A percentile compares a stretch with the other conserved stretches of the same genome.
Evolutionary conservation across 2,888 invertebrate species (phyloP).

Genomic region (Dynastes maya): DNA sequence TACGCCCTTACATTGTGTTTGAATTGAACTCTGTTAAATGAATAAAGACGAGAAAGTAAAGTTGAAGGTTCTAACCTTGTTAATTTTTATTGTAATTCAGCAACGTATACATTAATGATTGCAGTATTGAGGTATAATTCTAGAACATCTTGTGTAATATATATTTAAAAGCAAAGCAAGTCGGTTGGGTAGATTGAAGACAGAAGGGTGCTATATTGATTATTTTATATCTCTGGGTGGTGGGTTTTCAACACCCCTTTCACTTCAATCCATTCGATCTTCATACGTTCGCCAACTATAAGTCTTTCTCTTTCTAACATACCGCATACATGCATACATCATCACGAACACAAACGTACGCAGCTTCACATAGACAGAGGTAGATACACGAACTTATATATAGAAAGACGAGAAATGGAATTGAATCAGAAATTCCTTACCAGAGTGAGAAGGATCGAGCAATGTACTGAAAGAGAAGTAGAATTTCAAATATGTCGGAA

Average conservation of each 20-base stretch:
- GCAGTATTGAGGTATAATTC: neutral
- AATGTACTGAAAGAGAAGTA: slow-evolving; percentile 35
- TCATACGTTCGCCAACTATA: slow-evolving; percentile 37
- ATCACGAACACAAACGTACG: slow-evolving; percentile 20
- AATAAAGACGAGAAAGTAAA: too few species aligned
- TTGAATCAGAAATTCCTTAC: slow-evolving; percentile 43
- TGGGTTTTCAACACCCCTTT: slow-evolving; percentile 56
- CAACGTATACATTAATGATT: too few species aligned
- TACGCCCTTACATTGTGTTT: too few species aligned
- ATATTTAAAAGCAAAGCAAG: slow-evolving; percentile 45
- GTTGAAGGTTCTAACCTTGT: too few species aligned
- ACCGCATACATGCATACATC: slow-evolving; percentile 34
- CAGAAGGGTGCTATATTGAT: slow-evolving; percentile 67
- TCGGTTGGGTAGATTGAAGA: slow-evolving; percentile 54
- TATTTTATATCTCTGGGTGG: slow-evolving; percentile 64
- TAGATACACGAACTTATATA: slow-evolving; percentile 24
- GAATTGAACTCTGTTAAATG: too few species aligned
- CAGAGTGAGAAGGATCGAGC: slow-evolving; percentile 31
- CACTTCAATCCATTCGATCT: slow-evolving; percentile 46
- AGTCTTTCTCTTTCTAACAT: slow-evolving; percentile 25
- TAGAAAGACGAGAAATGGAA: slow-evolving; percentile 42
- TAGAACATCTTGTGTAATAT: neutral
- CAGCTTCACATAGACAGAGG: slow-evolving; percentile 13
- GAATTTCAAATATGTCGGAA: slow-evolving; percentile 47
- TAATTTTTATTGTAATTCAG: too few species aligned